phyloP scores from a whole-genome alignment of 2,888 invertebrate species.

The Caenorhabditis imperialis region DNA sequence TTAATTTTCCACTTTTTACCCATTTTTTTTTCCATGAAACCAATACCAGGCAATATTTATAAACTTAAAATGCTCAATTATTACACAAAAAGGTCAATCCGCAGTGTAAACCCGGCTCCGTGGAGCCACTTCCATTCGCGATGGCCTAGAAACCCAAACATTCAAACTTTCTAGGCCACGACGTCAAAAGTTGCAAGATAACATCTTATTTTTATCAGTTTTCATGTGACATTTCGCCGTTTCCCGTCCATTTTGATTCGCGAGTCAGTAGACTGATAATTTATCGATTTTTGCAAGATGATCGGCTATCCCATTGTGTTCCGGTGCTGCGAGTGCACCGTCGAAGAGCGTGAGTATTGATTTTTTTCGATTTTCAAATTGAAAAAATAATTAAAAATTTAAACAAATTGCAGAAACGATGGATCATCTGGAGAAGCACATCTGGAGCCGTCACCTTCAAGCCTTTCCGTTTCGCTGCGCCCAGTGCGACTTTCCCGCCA shows the following conservation, averaged over 20 bases:
- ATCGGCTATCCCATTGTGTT: constrained; percentile 65
- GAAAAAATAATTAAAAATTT: not conserved
- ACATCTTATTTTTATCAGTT: too few species aligned
- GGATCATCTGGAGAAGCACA: constrained; percentile 62
- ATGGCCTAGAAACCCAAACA: too few species aligned
- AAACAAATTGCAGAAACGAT: constrained; percentile 49
- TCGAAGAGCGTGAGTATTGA: constrained; percentile 57
- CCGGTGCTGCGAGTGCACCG: constrained; percentile 62
- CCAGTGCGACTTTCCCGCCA: constrained; percentile 60
- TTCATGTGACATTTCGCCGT: too few species aligned
- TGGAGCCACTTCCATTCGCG: too few species aligned
- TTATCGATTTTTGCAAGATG: constrained; percentile 27
- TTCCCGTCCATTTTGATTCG: not conserved
- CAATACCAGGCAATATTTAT: too few species aligned
- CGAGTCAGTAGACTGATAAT: too few species aligned
- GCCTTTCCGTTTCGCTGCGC: constrained; percentile 63
- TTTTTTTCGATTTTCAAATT: not conserved
- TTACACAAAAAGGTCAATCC: constrained; percentile 23
- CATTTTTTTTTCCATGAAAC: too few species aligned
- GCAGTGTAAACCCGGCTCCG: constrained; percentile 24
- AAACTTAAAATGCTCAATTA: constrained; percentile 1
- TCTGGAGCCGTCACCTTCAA: constrained; percentile 66
- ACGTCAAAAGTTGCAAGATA: too few species aligned
- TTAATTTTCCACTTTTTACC: too few species aligned
- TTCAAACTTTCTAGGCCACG: too few species aligned